A percentile compares a stretch with the other conserved stretches of the same genome.
phyloP scores from a whole-genome alignment of 2,888 invertebrate species.

The Torymus auratus region DNA sequence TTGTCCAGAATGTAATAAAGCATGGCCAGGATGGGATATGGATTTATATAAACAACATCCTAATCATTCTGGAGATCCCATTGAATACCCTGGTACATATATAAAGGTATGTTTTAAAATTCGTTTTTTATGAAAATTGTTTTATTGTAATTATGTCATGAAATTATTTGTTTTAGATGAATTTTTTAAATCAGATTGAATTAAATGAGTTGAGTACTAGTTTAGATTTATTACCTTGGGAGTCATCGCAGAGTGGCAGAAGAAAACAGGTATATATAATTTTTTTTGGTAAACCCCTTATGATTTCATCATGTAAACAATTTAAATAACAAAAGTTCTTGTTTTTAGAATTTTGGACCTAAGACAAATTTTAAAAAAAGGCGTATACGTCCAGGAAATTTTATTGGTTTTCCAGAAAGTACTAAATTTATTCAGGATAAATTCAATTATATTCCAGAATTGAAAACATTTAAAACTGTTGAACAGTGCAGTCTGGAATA shows the following conservation, averaged over 20 bases:
- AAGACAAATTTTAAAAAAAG: constrained; percentile 98
- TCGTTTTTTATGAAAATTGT: constrained; percentile 21
- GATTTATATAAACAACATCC: constrained; percentile 82
- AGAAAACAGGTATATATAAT: constrained; percentile 85
- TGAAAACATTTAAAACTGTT: constrained; percentile 87
- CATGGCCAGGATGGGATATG: constrained; percentile 86
- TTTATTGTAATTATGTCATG: neutral
- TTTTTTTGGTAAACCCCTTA: neutral
- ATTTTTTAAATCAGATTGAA: constrained; percentile 87
- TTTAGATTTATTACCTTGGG: constrained; percentile 91
- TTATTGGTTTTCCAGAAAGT: constrained; percentile 90
- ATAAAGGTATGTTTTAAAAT: constrained; percentile 75
- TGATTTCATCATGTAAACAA: constrained; percentile 10
- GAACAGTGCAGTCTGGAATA: constrained; percentile 99
- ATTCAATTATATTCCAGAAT: constrained; percentile 80
- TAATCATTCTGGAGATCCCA: constrained; percentile 80
- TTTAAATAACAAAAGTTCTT: constrained; percentile 26
- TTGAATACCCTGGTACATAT: constrained; percentile 84
- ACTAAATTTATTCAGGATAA: constrained; percentile 88
- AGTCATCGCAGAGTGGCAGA: constrained; percentile 95
- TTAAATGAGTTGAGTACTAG: constrained; percentile 82
- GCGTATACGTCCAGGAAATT: constrained; percentile 87
- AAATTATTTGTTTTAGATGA: constrained; percentile 76
- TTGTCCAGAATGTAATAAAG: constrained; percentile 86
- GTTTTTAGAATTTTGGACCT: constrained; percentile 92